Evolutionary conservation across 2,888 invertebrate genomes (phyloP).

Genomic region (Oscheius onirici): DNA sequence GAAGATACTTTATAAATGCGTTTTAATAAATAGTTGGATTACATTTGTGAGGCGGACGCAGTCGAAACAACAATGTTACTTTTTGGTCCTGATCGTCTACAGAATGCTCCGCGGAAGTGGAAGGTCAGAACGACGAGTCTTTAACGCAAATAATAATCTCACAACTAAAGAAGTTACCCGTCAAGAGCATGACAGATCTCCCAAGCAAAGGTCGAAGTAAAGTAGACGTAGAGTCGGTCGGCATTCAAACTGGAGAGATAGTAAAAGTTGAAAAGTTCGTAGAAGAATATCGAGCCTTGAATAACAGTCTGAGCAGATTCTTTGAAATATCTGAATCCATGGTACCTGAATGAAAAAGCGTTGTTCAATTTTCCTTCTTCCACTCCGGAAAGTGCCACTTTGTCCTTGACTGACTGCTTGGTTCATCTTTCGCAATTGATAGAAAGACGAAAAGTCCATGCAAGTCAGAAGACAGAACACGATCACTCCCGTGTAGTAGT

Average conservation of each 20-base stretch:
- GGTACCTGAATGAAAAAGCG: slow-evolving; percentile 45
- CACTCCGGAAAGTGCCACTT: slow-evolving; percentile 5
- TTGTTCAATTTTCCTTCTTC: slow-evolving; percentile 40
- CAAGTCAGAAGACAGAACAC: slow-evolving; percentile 40
- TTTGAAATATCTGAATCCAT: not conserved
- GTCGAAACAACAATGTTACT: slow-evolving; percentile 4
- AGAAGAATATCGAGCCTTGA: slow-evolving; percentile 52
- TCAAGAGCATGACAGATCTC: slow-evolving; percentile 51
- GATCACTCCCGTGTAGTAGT: slow-evolving; percentile 46
- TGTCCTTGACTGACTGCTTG: slow-evolving; percentile 11
- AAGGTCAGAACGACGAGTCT: slow-evolving; percentile 47
- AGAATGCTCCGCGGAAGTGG: slow-evolving; percentile 42
- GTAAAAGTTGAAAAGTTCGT: slow-evolving; percentile 52
- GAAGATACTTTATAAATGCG: too few relatives aligned
- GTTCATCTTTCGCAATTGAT: slow-evolving; percentile 38
- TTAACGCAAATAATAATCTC: not conserved
- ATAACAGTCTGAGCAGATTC: slow-evolving; percentile 36
- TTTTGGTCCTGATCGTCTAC: not conserved
- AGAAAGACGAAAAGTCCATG: slow-evolving; percentile 43
- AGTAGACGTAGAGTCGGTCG: slow-evolving; percentile 42
- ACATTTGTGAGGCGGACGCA: not conserved
- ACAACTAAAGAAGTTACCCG: slow-evolving; percentile 33
- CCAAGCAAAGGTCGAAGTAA: slow-evolving; percentile 51
- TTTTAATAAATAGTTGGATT: not conserved
- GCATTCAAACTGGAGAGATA: slow-evolving; percentile 40